Conservation (phyloP, 2,113 vertebrate genomes). For the Lamprotornis superbus region DNA sequence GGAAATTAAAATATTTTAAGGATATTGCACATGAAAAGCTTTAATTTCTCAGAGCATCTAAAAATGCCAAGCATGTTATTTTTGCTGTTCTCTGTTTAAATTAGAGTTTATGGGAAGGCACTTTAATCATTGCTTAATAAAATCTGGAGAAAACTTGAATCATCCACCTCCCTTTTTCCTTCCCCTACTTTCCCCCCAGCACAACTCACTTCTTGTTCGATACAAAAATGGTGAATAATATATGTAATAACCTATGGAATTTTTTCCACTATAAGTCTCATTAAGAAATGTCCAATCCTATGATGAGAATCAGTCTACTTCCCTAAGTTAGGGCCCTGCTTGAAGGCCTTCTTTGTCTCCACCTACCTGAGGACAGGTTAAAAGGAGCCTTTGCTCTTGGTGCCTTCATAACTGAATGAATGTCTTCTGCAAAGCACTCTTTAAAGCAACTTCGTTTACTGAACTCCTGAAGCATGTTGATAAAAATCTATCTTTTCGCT, state of each 20-base stretch:
- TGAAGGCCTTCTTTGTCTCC: background rate
- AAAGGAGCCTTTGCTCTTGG: background rate
- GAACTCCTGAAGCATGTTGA: background rate
- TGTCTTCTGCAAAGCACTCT: background rate
- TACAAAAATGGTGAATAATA: background rate
- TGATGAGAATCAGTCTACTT: background rate
- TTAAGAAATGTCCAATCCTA: background rate
- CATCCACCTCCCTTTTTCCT: background rate
- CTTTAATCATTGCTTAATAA: constrained; percentile 11
- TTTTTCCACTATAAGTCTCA: background rate
- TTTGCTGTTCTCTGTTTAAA: constrained; percentile 21
- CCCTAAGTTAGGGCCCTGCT: background rate
- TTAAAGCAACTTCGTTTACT: background rate
- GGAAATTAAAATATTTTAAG: constrained; percentile 14
- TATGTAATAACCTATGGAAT: background rate
- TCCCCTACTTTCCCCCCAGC: background rate
- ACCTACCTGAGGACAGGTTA: background rate
- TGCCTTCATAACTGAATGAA: background rate
- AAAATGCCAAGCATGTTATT: background rate
- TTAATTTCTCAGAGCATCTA: constrained; percentile 4
- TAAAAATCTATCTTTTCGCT: background rate
- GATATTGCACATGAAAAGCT: constrained; percentile 19
- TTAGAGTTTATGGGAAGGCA: background rate
- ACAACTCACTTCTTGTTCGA: background rate
- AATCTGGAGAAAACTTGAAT: background rate